Evolutionary conservation across 2,113 vertebrate species (phyloP).

Genomic region (Cyphotilapia sp.): DNA sequence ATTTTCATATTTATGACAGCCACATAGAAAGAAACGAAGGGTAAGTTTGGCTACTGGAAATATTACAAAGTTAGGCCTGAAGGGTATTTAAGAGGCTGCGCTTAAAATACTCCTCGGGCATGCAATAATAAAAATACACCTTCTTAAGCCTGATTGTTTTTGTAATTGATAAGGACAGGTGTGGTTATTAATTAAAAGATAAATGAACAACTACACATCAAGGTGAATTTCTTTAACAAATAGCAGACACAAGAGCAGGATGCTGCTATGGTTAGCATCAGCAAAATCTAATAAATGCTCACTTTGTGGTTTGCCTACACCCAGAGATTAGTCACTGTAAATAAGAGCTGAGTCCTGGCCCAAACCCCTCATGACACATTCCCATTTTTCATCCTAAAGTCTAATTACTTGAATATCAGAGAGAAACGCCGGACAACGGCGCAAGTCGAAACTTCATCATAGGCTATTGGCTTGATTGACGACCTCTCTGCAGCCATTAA

Average conservation of each 20-base stretch:
- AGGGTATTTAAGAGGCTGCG: background rate
- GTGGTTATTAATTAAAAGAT: background rate
- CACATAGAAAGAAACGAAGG: background rate
- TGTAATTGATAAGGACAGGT: background rate
- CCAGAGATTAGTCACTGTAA: conserved; percentile 34
- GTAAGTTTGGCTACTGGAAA: background rate
- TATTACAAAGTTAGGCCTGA: background rate
- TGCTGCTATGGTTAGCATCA: conserved; percentile 15
- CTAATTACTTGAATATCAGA: conserved; percentile 44
- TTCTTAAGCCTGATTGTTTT: background rate
- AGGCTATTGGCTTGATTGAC: conserved; percentile 45
- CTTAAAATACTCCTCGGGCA: background rate
- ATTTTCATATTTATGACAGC: background rate
- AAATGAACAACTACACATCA: background rate
- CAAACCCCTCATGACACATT: background rate
- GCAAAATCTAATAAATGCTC: conserved; percentile 28
- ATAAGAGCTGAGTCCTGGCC: conserved; percentile 22
- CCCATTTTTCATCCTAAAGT: conserved; percentile 46
- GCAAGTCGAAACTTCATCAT: conserved; percentile 36
- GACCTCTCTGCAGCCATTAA: conserved; percentile 32
- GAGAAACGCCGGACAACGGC: conserved; percentile 21
- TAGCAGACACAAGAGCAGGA: background rate
- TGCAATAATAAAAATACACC: background rate
- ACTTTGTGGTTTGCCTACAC: conserved; percentile 4
- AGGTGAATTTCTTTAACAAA: background rate